Evolutionary conservation across 2,888 invertebrate genomes (phyloP), one percentile per base, ranked within the genome.

Genomic region (Nycteola revayana): DNA sequence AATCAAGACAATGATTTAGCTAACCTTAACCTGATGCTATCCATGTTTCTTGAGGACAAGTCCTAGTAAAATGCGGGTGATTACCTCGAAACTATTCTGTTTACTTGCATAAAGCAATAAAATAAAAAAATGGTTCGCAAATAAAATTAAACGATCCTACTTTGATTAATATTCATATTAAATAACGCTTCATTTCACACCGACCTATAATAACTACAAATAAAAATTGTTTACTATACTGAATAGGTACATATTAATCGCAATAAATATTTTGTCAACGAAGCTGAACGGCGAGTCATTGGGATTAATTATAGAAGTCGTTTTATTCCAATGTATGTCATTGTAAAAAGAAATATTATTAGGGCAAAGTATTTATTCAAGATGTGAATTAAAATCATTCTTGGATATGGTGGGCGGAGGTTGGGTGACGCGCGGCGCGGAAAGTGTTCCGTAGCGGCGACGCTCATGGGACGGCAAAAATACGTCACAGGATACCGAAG

Each of bases 401-500:
- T 57, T 66, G 57, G 55, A 65, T 45, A 40, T 45, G 36, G 62
- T 65, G 61, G 68, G 75, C 62, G 68, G 49, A 30, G 31, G 44
- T 35, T 36, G 28, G 21, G 47, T 49, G 50, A 59, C 58, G 49
- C 32, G 50, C 45, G 46, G 30, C 41, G 38, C 31, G 30, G 34
- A 36, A 50, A 41, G 41, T 53, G 51, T 42, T 40, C 42, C 49
- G 49, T 20, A 42, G 37, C 36, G 33, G 21, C 38, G 47, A 33
- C 42, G 7, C 7, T n/a, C 3, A 3, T n/a, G 21, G 7, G 21
- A 21, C 21, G 21, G 21, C 21, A 7, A 21, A 21, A 2, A 7
- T 21, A 74, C 80, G 73, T 79, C 77, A 75, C 72, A 70, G 75
- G 74, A 78, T 69, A 68, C 65, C 55, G 52, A 54, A 59, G 36